Evolutionary conservation across 2,113 vertebrate genomes (phyloP).

Genomic region (Synchiropus splendidus): DNA sequence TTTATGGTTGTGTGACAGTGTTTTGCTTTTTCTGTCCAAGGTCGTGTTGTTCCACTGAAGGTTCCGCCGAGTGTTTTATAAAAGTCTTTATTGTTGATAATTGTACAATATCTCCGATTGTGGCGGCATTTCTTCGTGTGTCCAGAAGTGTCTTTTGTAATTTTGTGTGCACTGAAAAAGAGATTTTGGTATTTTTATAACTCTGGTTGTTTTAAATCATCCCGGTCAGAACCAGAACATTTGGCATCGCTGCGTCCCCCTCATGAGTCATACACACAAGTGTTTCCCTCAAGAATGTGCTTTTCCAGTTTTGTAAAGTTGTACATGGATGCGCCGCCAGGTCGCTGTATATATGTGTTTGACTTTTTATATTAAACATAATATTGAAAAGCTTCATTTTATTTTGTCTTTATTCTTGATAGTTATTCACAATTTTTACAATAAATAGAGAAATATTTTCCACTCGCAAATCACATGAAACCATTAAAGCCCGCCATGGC

Average conservation of each 20-base stretch:
- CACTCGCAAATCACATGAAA: slow-evolving; percentile 43
- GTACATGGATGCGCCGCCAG: slow-evolving; percentile 44
- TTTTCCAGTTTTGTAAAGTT: slow-evolving; percentile 59
- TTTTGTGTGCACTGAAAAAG: slow-evolving; percentile 61
- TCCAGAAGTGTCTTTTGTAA: slow-evolving; percentile 57
- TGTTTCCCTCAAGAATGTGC: slow-evolving; percentile 31
- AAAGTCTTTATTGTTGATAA: slow-evolving; percentile 68
- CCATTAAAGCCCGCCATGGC: slow-evolving; percentile 58
- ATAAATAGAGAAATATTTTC: slow-evolving; percentile 45
- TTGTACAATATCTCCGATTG: slow-evolving; percentile 63
- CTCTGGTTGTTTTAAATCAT: slow-evolving; percentile 10
- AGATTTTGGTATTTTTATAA: slow-evolving; percentile 66
- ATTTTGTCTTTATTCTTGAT: slow-evolving; percentile 20
- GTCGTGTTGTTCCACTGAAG: slow-evolving; percentile 23
- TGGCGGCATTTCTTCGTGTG: slow-evolving; percentile 45
- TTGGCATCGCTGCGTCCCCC: slow-evolving; percentile 36
- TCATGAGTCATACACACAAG: slow-evolving; percentile 10
- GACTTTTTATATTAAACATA: slow-evolving; percentile 62
- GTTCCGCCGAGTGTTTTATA: slow-evolving; percentile 54
- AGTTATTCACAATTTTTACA: slow-evolving; percentile 12
- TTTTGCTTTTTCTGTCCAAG: neutral
- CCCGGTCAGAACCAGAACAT: slow-evolving; percentile 28
- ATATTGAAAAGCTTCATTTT: slow-evolving; percentile 33
- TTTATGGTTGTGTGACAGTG: slow-evolving; percentile 29
- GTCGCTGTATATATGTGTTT: slow-evolving; percentile 58